Base-by-base conservation (phyloP, 2,113 vertebrate genomes). In the Salvelinus namaycush region DNA sequence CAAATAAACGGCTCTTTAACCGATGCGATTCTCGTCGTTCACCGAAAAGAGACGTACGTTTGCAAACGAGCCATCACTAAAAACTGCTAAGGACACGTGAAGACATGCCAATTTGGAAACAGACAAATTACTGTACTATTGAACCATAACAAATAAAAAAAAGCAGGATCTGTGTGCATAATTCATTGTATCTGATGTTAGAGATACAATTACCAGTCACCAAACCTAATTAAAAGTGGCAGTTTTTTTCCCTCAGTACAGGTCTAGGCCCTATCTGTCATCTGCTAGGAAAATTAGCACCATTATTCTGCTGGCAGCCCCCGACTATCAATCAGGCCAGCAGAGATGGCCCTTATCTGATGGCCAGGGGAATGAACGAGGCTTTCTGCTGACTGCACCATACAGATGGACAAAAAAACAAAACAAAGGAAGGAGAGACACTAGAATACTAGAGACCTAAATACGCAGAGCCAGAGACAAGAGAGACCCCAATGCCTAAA, bases 281-380 rank as follows among this genome's bases (percentile, higher is more conserved):
- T 93, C 92, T 89, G 76, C 82, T 73, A 83, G 73, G 84, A 87
- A 91, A 92, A 93, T 93, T 84, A 92, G 85, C 82, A 79, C 86
- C 88, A 90, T 91, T 91, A 91, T 87, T 91, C 81, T 88, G 79
- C 79, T 85, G 85, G 84, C 89, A 86, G 83, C 73, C 83, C 82
- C 76, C 82, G 80, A 87, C 87, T 87, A 90, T 92, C 90, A 91
- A 86, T 88, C 85, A 89, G 86, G 74, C 84, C 76, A 80, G 75
- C 44, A 51, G 75, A 84, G 84, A 74, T 89, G 27, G 85, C 84
- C 78, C 77, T 91, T 90, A 92, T 88, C 90, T 90, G 92, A 91
- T 91, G 86, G 80, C 81, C 81, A 83, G 86, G 51, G 75, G 74
- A 79, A 81, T 76, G 88, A 81, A 88, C 79, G 83, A 60, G 82